Percentiles rank a stretch among this genome's conserved stretches.
phyloP scores from a whole-genome alignment of 2,113 vertebrate species.

The Dasyprocta punctata region DNA sequence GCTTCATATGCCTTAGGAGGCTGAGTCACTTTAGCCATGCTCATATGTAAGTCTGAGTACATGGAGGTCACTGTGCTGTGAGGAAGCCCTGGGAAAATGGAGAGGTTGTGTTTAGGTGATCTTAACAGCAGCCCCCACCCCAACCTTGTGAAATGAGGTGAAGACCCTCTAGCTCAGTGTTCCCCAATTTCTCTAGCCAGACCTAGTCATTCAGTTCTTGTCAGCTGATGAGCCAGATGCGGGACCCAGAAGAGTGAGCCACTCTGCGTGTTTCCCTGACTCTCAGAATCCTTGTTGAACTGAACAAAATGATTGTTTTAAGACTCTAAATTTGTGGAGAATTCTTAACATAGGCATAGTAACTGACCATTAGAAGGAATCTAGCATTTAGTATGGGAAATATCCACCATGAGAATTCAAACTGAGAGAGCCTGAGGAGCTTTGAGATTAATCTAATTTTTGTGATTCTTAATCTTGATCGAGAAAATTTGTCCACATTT shows the following conservation, averaged over 20 bases:
- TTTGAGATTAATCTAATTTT: not conserved
- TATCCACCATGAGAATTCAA: not conserved
- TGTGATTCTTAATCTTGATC: not conserved
- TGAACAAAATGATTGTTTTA: not conserved
- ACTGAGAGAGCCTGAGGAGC: not conserved
- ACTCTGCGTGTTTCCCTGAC: not conserved
- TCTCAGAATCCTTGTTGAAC: not conserved
- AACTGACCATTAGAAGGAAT: not conserved
- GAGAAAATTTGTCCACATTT: not conserved
- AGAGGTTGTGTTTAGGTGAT: not conserved
- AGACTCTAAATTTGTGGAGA: not conserved
- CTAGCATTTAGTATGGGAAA: not conserved
- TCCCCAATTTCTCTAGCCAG: not conserved
- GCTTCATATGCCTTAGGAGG: not conserved
- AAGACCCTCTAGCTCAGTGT: not conserved
- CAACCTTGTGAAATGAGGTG: not conserved
- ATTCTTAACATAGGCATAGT: not conserved
- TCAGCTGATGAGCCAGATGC: not conserved
- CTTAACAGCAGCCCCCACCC: accelerated
- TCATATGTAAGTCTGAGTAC: not conserved
- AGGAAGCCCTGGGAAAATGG: not conserved
- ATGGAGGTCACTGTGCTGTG: not conserved
- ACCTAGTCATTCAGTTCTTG: not conserved
- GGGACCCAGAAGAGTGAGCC: not conserved
- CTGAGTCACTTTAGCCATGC: not conserved